Conservation (phyloP, 2,888 invertebrate species). For the Leptodirus hochenwartii region DNA sequence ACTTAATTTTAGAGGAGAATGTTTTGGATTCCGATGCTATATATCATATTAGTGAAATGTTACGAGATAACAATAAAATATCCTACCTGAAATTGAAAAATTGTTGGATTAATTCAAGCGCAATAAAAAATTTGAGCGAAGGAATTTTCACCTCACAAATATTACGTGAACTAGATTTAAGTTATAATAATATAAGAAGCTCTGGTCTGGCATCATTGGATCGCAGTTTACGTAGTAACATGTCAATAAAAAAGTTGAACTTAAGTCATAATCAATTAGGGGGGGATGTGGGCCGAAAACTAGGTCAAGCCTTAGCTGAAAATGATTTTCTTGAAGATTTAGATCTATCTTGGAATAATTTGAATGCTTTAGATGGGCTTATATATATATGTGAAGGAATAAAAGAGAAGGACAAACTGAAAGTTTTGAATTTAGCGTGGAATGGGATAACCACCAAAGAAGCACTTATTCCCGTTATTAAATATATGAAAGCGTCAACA, state of each 20-base stretch:
- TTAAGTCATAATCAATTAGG: conserved; percentile 32
- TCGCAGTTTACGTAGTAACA: conserved; percentile 21
- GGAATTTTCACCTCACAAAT: conserved; percentile 21
- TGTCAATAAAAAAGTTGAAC: conserved; percentile 24
- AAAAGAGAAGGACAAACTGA: not conserved
- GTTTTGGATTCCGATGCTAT: conserved; percentile 23
- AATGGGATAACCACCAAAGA: conserved; percentile 26
- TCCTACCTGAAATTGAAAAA: conserved; percentile 22
- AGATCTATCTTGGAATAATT: conserved; percentile 34
- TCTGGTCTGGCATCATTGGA: conserved; percentile 24
- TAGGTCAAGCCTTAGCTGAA: conserved; percentile 25
- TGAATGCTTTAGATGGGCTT: conserved; percentile 24
- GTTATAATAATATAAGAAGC: conserved; percentile 28
- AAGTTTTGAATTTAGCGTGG: conserved; percentile 31
- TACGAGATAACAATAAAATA: conserved; percentile 23
- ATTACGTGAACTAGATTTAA: conserved; percentile 25
- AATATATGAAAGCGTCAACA: conserved; percentile 17
- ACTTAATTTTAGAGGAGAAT: conserved; percentile 26
- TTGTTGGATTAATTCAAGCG: conserved; percentile 22
- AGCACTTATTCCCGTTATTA: conserved; percentile 17
- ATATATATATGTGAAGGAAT: conserved; percentile 6
- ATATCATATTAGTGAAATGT: conserved; percentile 22
- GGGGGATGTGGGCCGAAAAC: conserved; percentile 22
- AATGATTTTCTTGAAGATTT: conserved; percentile 28
- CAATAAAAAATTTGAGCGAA: conserved; percentile 17